These are phyloP conservation scores for Agriopis leucophaearia DNA, from an alignment of 2,888 invertebrate genomes.

Conservation along the genomic window DNA sequence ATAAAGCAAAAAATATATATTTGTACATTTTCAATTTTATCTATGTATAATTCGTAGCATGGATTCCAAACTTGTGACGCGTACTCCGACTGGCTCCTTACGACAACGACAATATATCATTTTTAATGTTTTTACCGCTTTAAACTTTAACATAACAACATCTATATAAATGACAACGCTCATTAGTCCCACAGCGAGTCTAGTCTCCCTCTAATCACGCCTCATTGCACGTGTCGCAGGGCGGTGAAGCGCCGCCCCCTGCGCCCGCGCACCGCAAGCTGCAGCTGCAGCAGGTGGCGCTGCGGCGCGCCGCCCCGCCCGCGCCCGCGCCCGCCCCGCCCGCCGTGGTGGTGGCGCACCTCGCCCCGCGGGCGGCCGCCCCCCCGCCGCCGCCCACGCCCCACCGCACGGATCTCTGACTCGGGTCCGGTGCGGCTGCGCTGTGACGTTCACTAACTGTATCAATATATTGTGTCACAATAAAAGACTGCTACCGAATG, in stretches of 20 bases:
- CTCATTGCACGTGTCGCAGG: conserved; percentile 4
- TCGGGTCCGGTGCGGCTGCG: not conserved
- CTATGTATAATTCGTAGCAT: too few relatives aligned
- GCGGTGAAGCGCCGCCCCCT: conserved; percentile 68
- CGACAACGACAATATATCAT: too few relatives aligned
- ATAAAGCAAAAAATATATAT: too few relatives aligned
- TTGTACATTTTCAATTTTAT: too few relatives aligned
- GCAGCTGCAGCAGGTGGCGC: conserved; percentile 65
- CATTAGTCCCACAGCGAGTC: too few relatives aligned
- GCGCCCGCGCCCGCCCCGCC: conserved; percentile 71
- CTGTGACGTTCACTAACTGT: not conserved
- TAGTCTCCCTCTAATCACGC: too few relatives aligned
- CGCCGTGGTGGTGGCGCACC: conserved; percentile 69
- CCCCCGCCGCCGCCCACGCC: conserved; percentile 74
- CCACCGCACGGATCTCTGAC: conserved; percentile 51
- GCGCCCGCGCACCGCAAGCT: conserved; percentile 63
- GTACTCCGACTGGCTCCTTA: too few relatives aligned
- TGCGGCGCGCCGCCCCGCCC: conserved; percentile 54
- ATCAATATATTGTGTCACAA: not conserved
- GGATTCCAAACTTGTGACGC: too few relatives aligned
- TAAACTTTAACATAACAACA: too few relatives aligned
- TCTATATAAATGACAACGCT: too few relatives aligned
- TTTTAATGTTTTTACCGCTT: too few relatives aligned
- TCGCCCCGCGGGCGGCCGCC: conserved; percentile 63
- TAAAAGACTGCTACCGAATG: conserved; percentile 14